Base-by-base conservation (phyloP, 2,113 vertebrate species). In the Oryctolagus cuniculus region DNA sequence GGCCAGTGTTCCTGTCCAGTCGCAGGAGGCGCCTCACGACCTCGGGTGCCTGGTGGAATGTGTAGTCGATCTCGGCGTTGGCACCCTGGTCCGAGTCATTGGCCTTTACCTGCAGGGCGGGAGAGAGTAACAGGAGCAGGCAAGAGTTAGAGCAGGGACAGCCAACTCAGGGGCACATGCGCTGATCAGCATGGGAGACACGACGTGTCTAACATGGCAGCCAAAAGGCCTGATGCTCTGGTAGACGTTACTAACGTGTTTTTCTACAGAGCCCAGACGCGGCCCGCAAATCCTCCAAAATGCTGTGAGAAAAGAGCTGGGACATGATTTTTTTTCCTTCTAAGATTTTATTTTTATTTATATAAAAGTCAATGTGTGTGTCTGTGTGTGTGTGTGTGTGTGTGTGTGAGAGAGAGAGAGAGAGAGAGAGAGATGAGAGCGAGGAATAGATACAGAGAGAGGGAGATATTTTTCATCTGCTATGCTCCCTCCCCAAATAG, bases 51-150 rank as follows among this genome's bases (percentile, higher is more conserved):
- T 99, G 99, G 96, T 99, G 99, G 93, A 99, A 98, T 25, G 98
- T 99, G 96, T 99, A 99, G 88, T 99, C 99, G 0, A 99, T 99
- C 94, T 99, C 99, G 0, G 99, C 99, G 0, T 99, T 99, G 97
- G 98, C 98, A 0, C 99, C 99, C 73, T 99, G 99, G 97, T 99
- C 99, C 0, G 99, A 99, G 36, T 99, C 99, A 0, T 99, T 99
- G 96, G 99, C 99, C 97, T 99, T 98, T 85, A 99, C 99, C 99
- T 99, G 78, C 0, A 55, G 92, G 53, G 85, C 49, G 74, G 83
- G 80, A 96, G 93, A 75, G 73, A 72, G 91, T 84, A 77, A 69
- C 2, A 63, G 0, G 95, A 49, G 63, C 61, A 22, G 15, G 16
- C 6, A 38, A 4, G 17, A 24, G 31, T 97, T 61, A 92, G 85